Evolutionary conservation across 2,797 vertebrate species (phyloP), one percentile per base, ranked within the genome.

Genomic region (Sebastes elongatus): DNA sequence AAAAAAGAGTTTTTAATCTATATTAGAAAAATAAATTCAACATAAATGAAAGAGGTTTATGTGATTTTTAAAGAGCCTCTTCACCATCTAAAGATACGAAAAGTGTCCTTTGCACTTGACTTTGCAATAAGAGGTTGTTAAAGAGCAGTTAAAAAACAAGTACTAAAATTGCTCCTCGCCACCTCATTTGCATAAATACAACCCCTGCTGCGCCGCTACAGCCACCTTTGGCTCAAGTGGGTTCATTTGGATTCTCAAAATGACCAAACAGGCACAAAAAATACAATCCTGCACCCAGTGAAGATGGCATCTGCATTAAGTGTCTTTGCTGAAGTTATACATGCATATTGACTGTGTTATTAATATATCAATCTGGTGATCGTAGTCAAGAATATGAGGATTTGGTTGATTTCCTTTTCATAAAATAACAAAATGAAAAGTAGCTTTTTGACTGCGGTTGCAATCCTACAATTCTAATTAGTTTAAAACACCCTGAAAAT

Each of bases 121-220:
- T 80, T 84, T 81, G 81, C 28, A 46, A 11, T 25, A 27, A 73
- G 46, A 75, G 61, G 33, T 32, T 67, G 49, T 73, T 71, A 57
- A 60, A 25, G 66, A 53, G 59, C 70, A 30, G 59, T 59, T 63
- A 22, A 70, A 81, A 81, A 74, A 65, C 71, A 76, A 80, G 63
- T 63, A 7, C 16, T 33, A 10, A 56, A 74, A 78, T 66, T 52
- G 46, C 72, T 66, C 42, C 56, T 2, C 18, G 35, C 2, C 16
- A 16, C 10, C 25, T 49, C 0, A 52, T 83, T 35, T 74, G 23
- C 72, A 84, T 78, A 60, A 82, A 65, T 70, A 71, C 4, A 71
- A 30, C 35, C 33, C 64, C 33, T 25, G 30, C 52, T 27, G 62
- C 1, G 10, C 20, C 10, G 7, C 33, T 22, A 55, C 30, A 14